phyloP scores from a whole-genome alignment of 2,797 vertebrate species.

The Limosa lapponica region DNA sequence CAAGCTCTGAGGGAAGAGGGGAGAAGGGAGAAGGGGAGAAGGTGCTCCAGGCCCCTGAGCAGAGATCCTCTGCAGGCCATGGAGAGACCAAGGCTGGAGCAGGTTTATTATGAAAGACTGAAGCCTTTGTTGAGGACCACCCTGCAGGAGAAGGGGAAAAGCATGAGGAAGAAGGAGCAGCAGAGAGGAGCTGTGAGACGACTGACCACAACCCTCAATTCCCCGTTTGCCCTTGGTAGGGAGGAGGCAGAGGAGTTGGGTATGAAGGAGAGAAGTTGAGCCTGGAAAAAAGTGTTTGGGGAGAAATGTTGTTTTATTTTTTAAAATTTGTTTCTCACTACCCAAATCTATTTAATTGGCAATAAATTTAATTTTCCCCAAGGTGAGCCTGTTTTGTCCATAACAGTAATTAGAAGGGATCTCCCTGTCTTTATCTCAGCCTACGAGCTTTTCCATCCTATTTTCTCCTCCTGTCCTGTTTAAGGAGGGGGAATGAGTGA shows the following conservation, averaged over 20 bases:
- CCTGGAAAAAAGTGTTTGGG: neutral
- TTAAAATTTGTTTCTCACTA: neutral
- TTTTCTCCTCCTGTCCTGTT: neutral
- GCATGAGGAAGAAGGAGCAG: rapidly evolving
- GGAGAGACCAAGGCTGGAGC: rapidly evolving
- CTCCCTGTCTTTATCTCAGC: neutral
- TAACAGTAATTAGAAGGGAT: neutral
- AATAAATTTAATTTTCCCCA: neutral
- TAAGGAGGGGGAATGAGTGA: neutral
- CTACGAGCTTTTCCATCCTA: neutral
- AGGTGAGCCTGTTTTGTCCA: neutral
- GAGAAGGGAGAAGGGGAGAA: neutral
- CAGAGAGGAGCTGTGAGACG: neutral
- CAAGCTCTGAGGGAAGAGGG: rapidly evolving
- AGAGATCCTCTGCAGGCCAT: neutral
- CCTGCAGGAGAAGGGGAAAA: neutral
- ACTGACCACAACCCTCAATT: neutral
- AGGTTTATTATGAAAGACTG: neutral
- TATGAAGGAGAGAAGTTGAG: neutral
- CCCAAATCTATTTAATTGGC: neutral
- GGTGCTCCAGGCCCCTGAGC: rapidly evolving
- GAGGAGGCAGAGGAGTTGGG: neutral
- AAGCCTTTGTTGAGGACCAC: rapidly evolving
- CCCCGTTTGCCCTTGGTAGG: neutral
- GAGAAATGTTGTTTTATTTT: neutral